These are phyloP conservation scores for Patella pellucida DNA, from an alignment of 2,888 invertebrate genomes.

Conservation along the genomic window DNA sequence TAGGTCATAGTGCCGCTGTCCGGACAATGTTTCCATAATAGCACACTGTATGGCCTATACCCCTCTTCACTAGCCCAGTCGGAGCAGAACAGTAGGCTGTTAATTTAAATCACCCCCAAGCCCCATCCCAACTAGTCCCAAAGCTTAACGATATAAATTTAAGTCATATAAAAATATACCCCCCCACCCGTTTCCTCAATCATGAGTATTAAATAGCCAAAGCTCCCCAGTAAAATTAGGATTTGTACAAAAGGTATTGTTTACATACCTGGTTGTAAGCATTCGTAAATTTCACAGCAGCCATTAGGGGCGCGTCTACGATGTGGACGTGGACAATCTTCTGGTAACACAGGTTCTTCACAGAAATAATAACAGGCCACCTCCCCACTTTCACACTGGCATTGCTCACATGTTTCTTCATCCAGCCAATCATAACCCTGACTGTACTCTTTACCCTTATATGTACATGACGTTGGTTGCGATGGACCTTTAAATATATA, in stretches of 20 bases:
- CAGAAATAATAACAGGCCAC: conserved; percentile 39
- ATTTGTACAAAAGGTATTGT: not conserved
- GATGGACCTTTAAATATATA: not conserved
- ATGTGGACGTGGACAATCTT: conserved; percentile 33
- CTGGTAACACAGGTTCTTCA: conserved; percentile 24
- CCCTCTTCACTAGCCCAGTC: no score
- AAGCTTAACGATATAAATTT: no score
- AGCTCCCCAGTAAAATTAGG: no score
- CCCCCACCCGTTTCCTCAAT: no score
- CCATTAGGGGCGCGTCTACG: conserved; percentile 3
- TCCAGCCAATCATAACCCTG: conserved; percentile 26
- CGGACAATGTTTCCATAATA: no score
- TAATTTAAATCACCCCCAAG: no score
- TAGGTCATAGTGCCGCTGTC: no score
- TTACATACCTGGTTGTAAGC: conserved; percentile 23
- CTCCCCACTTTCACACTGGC: conserved; percentile 39
- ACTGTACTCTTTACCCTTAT: conserved; percentile 13
- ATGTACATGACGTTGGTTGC: conserved; percentile 14
- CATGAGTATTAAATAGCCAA: not conserved
- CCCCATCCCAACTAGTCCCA: no score
- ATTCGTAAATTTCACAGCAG: conserved; percentile 29
- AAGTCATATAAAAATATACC: not conserved
- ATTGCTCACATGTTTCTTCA: conserved; percentile 30
- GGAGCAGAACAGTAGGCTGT: no score
- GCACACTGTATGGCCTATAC: no score